Percentiles rank a stretch among this genome's conserved stretches.
These are phyloP conservation scores for Psittacula derbiana DNA, from an alignment of 2,797 vertebrate species.

Conservation along the genomic window DNA sequence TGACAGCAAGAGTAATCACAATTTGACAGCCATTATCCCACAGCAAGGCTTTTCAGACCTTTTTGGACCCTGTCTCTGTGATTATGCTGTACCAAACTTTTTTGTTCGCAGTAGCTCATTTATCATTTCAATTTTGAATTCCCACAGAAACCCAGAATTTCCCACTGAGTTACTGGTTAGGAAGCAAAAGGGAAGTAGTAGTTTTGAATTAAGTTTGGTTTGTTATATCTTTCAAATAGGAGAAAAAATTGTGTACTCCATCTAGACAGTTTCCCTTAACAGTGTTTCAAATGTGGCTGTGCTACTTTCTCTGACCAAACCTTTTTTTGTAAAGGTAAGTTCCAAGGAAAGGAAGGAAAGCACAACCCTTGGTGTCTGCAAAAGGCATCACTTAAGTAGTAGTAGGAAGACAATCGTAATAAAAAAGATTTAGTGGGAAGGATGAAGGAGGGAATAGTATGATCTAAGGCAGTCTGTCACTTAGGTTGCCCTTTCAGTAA, in stretches of 20 bases:
- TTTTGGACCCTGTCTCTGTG: neutral
- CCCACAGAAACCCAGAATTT: neutral
- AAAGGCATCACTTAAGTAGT: neutral
- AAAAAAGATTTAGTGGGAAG: neutral
- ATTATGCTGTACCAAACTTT: neutral
- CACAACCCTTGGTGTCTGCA: neutral
- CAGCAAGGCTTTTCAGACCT: neutral
- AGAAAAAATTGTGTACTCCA: neutral
- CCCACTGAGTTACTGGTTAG: neutral
- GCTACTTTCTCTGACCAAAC: neutral
- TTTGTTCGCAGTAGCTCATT: neutral
- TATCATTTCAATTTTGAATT: neutral
- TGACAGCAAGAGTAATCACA: neutral
- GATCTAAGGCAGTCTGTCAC: neutral
- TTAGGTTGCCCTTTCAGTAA: neutral
- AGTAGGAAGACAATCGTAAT: neutral
- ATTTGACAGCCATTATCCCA: conserved; percentile 31
- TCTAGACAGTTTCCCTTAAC: neutral
- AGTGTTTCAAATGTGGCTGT: neutral
- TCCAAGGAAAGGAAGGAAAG: neutral
- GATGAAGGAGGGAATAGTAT: neutral
- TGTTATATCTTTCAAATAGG: neutral
- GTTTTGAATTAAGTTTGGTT: neutral
- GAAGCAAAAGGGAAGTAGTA: neutral
- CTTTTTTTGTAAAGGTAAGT: neutral